Percentiles rank a stretch among this genome's conserved stretches.
These are phyloP conservation scores for Parnassius orleans DNA, from an alignment of 2,888 invertebrate species.

Conservation along the genomic window DNA sequence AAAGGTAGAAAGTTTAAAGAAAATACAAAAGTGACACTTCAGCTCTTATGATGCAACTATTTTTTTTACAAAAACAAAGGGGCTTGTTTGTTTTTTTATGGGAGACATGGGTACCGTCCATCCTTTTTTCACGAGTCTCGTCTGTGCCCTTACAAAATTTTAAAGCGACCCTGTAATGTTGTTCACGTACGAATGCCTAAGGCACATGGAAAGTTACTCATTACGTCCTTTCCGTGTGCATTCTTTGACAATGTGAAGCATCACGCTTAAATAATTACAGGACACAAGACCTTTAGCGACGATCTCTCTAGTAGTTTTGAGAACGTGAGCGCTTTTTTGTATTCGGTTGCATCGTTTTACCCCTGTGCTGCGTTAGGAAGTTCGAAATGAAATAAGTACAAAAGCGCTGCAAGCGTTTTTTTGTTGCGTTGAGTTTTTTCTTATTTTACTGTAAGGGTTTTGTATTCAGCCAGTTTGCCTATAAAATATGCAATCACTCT, in stretches of 20 bases:
- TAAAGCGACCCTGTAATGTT: constrained; percentile 15
- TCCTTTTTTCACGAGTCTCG: constrained; percentile 11
- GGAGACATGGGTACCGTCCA: constrained; percentile 9
- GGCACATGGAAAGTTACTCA: constrained; percentile 16
- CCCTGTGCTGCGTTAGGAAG: not conserved
- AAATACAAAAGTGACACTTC: constrained; percentile 10
- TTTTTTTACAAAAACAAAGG: constrained; percentile 15
- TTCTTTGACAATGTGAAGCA: constrained; percentile 21
- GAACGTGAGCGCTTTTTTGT: constrained; percentile 7
- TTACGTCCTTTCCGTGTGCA: constrained; percentile 17
- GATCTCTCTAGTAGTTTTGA: constrained; percentile 3
- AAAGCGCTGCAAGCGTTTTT: constrained; percentile 8
- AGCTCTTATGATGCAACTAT: not conserved
- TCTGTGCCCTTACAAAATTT: constrained; percentile 20
- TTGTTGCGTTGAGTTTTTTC: not conserved
- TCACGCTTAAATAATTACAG: constrained; percentile 24
- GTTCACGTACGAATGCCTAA: constrained; percentile 15
- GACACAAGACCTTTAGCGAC: not conserved
- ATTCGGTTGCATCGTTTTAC: constrained; percentile 7
- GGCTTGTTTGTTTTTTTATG: constrained; percentile 20
- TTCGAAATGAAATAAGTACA: not conserved
- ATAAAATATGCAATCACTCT: not conserved
- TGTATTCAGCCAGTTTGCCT: not conserved
- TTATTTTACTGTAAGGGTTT: not conserved
- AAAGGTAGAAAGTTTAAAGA: not conserved